Base-by-base conservation (phyloP, 1,140 invertebrate genomes). In the Maniola jurtina region DNA sequence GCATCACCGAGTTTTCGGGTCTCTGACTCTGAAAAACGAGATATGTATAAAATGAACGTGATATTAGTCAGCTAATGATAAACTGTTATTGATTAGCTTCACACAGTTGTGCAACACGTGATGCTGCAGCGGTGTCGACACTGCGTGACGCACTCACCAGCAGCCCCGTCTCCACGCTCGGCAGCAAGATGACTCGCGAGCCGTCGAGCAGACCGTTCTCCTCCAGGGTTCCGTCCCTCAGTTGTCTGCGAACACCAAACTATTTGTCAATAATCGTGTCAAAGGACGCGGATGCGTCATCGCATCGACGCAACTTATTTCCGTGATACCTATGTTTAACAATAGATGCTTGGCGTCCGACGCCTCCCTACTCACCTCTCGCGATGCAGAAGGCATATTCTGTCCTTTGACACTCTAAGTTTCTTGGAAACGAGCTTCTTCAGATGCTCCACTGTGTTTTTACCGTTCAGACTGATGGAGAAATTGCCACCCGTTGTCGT, bases 1-100 rank as follows among this genome's bases (percentile, higher is more conserved):
- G 97, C 95, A 98, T 97, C 61, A 98, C 97, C 74, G 96, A 97
- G 81, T 97, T 96, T 89, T 98, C 97, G 38, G 97, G 96, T 84
- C 95, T 94, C 87, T 97, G 97, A 68, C 95, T 95, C 97, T 98
- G 92, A 35, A 95, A 95, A 64, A 87, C 47, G 73, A 73, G 62
- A 38, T 38, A 61, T 72, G 54, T 16, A 68, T n/a, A 68, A 34
- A 52, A 69, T 72, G 60, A 61, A 71, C 35, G 33, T 52, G 59
- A 70, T 66, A 67, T 45, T 52, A 61, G 11, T 60, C 64, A 68
- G 68, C 61, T 63, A 61, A 63, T 61, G 75, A 80, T 84, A 77
- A 76, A 75, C 66, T 63, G 57, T 66, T 76, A 82, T 77, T 81
- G 80, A 87, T 85, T 83, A 79, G 74, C 79, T 84, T 79, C 73